phyloP scores from a whole-genome alignment of 2,113 vertebrate genomes.

The Pygoscelis adeliae region DNA sequence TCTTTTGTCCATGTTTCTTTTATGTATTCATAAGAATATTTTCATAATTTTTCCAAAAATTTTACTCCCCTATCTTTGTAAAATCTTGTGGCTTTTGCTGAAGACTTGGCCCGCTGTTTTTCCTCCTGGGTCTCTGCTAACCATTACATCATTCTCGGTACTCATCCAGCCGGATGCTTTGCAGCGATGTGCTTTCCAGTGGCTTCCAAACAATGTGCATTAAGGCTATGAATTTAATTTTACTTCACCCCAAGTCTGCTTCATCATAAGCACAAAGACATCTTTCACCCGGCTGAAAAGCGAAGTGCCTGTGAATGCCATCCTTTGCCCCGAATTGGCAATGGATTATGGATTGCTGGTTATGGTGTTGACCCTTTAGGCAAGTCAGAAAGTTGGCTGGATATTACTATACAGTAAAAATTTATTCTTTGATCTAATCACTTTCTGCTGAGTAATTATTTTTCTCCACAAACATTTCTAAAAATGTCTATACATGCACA shows the following conservation, averaged over 20 bases:
- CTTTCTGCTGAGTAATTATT: conserved; percentile 26
- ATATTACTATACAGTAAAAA: not conserved
- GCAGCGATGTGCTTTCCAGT: not conserved
- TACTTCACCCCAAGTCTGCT: not conserved
- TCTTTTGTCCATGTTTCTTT: not conserved
- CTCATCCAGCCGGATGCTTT: not conserved
- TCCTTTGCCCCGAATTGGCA: not conserved
- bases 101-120: not conserved
- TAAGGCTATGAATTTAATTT: not conserved
- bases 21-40: not conserved
- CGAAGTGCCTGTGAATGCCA: accelerated
- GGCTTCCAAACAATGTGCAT: not conserved
- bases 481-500: not conserved
- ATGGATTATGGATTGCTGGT: not conserved
- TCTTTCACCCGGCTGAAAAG: not conserved
- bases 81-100: not conserved
- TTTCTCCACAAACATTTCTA: not conserved
- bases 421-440: conserved; percentile 6
- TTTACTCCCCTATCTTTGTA: not conserved
- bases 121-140: not conserved
- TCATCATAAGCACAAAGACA: not conserved
- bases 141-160: not conserved
- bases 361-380: not conserved
- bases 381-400: conserved; percentile 14
- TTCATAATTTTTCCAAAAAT: not conserved